Evolutionary conservation across 2,113 vertebrate species (phyloP).

Genomic region (Emydura subglobosa): DNA sequence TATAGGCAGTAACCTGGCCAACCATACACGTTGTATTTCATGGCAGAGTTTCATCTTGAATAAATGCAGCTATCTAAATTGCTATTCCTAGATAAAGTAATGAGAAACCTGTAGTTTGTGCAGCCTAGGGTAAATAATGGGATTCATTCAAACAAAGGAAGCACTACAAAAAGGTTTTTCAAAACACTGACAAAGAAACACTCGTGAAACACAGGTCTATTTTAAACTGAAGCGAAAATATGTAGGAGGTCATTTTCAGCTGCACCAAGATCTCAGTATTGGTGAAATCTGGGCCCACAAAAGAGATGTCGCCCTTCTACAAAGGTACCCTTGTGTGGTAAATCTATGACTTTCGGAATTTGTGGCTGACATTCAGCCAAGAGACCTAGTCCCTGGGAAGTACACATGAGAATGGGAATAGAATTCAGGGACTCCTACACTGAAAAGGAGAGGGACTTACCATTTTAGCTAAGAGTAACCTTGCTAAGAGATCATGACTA

Average conservation of each 20-base stretch:
- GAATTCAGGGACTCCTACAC: not conserved
- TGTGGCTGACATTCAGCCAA: not conserved
- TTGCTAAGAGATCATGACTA: not conserved
- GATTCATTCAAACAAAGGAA: not conserved
- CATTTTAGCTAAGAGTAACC: not conserved
- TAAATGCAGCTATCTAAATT: not conserved
- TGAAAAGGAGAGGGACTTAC: not conserved
- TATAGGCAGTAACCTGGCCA: not conserved
- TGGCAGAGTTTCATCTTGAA: not conserved
- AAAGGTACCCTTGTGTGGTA: not conserved
- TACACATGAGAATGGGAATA: not conserved
- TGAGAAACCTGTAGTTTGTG: rapidly evolving
- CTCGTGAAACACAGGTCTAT: not conserved
- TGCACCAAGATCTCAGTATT: not conserved
- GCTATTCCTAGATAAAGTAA: not conserved
- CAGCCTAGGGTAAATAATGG: not conserved
- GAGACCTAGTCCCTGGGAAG: not conserved
- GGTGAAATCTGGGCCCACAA: not conserved
- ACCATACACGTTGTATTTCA: not conserved
- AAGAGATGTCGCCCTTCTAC: not conserved
- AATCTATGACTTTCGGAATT: not conserved
- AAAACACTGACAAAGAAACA: not conserved
- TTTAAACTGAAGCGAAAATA: not conserved
- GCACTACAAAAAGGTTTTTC: not conserved
- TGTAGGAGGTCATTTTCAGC: not conserved